These are phyloP conservation scores for Ypsolopha scabrella DNA, from an alignment of 2,888 invertebrate species.

Conservation along the genomic window DNA sequence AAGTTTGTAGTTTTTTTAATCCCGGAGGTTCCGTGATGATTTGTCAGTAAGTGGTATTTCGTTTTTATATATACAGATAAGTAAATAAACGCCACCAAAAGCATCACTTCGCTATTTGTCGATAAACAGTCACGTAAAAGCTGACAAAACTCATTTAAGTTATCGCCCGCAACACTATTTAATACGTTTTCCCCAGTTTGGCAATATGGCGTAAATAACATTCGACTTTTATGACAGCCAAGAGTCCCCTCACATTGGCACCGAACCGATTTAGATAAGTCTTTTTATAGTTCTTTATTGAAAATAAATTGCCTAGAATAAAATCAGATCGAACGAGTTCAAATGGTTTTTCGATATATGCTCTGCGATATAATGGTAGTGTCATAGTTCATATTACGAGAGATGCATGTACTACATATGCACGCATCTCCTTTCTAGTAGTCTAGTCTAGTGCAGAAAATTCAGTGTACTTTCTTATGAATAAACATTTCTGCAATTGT, in stretches of 20 bases:
- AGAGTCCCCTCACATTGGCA: constrained; percentile 47
- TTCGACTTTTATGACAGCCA: constrained; percentile 55
- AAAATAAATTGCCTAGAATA: constrained; percentile 71
- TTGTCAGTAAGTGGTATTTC: too few relatives aligned
- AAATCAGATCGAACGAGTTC: constrained; percentile 51
- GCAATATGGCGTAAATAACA: constrained; percentile 56
- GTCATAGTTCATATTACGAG: too few relatives aligned
- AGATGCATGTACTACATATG: too few relatives aligned
- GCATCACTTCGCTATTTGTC: too few relatives aligned
- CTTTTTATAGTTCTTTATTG: constrained; percentile 71
- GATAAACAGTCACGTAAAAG: neutral
- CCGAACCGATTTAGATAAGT: constrained; percentile 67
- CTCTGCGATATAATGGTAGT: neutral
- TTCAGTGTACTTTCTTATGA: too few relatives aligned
- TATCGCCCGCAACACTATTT: constrained; percentile 1
- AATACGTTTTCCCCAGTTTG: constrained; percentile 22
- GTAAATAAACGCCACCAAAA: too few relatives aligned
- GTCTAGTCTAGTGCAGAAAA: too few relatives aligned
- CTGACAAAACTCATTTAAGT: constrained; percentile 1
- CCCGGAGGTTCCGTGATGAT: too few relatives aligned
- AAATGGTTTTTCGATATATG: constrained; percentile 64
- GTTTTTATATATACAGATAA: too few relatives aligned
- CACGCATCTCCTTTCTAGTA: too few relatives aligned
- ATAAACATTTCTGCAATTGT: too few relatives aligned
- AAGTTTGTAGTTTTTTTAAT: too few relatives aligned